phyloP scores from a whole-genome alignment of 2,113 vertebrate genomes.

The Antigone vipio region DNA sequence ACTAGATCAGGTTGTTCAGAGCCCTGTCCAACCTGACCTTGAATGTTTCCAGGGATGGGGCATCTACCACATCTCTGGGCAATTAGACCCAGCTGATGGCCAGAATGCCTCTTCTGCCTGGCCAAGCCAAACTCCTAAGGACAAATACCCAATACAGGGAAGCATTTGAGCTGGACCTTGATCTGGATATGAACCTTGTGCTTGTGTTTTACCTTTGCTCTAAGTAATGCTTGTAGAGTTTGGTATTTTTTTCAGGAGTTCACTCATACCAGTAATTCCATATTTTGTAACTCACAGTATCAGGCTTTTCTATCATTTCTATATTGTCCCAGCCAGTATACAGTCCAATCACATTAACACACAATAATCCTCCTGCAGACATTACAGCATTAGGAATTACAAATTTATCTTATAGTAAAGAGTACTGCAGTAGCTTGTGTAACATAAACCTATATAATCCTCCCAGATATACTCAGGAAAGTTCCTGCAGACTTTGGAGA shows the following conservation, averaged over 20 bases:
- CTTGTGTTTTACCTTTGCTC: neutral
- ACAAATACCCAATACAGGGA: neutral
- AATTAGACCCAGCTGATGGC: neutral
- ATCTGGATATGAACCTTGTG: neutral
- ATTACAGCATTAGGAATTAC: slow-evolving; percentile 11
- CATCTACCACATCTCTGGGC: fast-evolving
- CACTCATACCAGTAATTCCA: neutral
- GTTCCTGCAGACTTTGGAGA: neutral
- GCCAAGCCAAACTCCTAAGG: neutral
- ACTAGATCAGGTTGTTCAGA: neutral
- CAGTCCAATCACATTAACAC: slow-evolving; percentile 17
- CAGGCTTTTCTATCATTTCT: neutral
- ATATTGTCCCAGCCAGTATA: neutral
- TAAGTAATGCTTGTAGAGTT: neutral
- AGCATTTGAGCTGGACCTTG: neutral
- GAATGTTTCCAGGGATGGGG: neutral
- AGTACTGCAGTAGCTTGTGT: neutral
- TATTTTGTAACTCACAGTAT: neutral
- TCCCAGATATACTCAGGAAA: neutral
- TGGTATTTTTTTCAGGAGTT: neutral
- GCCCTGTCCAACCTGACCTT: neutral
- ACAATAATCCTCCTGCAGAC: slow-evolving; percentile 18
- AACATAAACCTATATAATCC: neutral
- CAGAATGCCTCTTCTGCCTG: neutral
- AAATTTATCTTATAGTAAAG: neutral